A percentile compares a stretch with the other conserved stretches of the same genome.
phyloP scores from a whole-genome alignment of 2,113 vertebrate species.

The Callocephalon fimbriatum region DNA sequence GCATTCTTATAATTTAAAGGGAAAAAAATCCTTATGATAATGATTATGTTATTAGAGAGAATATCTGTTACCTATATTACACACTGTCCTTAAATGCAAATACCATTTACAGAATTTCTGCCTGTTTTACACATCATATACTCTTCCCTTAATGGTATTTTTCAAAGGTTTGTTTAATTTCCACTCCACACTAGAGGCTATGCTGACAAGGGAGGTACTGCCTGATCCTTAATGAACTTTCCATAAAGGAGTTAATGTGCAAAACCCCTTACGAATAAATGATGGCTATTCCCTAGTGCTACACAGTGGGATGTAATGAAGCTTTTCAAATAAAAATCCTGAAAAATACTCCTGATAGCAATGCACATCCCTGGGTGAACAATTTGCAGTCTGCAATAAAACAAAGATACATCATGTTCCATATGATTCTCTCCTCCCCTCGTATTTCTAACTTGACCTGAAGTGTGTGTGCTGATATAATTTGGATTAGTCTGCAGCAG shows the following conservation, averaged over 20 bases:
- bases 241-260: not conserved
- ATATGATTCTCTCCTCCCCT: too few relatives aligned
- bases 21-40: not conserved
- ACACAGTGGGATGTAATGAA: not conserved
- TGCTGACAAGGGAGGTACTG: not conserved
- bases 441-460: not conserved
- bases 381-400: not conserved
- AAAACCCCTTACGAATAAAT: not conserved
- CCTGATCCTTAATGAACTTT: not conserved
- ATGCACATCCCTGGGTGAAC: not conserved
- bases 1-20: not conserved
- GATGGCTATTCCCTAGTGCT: not conserved
- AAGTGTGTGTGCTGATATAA: not conserved
- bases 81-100: not conserved
- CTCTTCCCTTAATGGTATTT: not conserved
- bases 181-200: not conserved
- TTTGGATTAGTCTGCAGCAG: not conserved
- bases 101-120: not conserved
- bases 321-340: not conserved
- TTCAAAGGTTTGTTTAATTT: slow-evolving; percentile 1
- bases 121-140: not conserved
- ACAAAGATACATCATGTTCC: fast-evolving
- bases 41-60: not conserved
- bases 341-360: not conserved
- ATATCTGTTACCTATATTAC: not conserved